Evolutionary conservation across 2,888 invertebrate genomes (phyloP), one percentile per base, ranked within the genome.

Genomic region (Ametastegia equiseti): DNA sequence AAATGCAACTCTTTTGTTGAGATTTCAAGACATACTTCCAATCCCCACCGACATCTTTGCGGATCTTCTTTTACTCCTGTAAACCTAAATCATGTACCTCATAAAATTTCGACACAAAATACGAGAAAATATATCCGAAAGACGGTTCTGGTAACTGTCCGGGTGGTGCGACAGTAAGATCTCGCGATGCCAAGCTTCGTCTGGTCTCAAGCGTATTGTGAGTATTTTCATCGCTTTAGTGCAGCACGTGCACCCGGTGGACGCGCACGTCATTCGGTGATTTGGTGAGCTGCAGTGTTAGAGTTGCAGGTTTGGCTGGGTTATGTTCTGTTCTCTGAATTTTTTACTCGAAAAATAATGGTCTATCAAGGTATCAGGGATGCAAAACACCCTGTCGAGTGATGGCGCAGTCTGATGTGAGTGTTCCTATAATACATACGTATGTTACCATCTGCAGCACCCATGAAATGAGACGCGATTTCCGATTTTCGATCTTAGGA

Each of bases 201-300:
- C 82, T 83, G 84, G 85, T 87, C 86, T 86, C 82, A 84, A 85
- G 81, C 85, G 87, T 86, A 86, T 88, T 86, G 88, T 87, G 89
- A 87, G 85, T 90, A 90, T 90, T 90, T 90, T 90, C 90, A 90
- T 90, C 89, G 86, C 87, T 83, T 85, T 88, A 89, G 89, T 90
- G 87, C 85, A 88, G 88, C 89, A 90, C 88, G 89, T 89, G 90
- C 88, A 87, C 84, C 84, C 83, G 82, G 88, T 86, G 84, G 85
- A 84, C 88, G 86, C 85, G 86, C 84, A 86, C 84, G 82, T 82
- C 50, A 75, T 54, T 75, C 54, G 71, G 47, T 71, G 30, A 71
- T 75, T 54, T 54, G 33, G 75, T 75, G 19, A 30, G 11, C n/a
- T n/a, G n/a, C 75, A n/a, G 1, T 54, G 23, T 71, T n/a, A 45